These are phyloP conservation scores for Lithosia quadra DNA, from an alignment of 2,888 invertebrate species.

Conservation along the genomic window DNA sequence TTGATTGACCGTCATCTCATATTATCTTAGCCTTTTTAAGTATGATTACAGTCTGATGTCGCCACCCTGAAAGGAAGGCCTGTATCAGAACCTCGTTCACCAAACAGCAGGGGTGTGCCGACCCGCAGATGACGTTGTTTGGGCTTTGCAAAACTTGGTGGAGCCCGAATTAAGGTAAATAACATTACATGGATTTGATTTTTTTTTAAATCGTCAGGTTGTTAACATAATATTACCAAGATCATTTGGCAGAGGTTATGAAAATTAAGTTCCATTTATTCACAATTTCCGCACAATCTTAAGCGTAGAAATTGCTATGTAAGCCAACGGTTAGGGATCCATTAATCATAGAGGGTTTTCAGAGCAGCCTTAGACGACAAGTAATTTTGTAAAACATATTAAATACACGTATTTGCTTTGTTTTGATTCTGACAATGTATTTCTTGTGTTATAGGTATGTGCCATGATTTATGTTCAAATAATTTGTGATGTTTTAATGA, in stretches of 20 bases:
- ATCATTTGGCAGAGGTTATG: neutral
- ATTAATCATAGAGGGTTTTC: constrained; percentile 28
- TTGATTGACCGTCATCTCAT: too few relatives aligned
- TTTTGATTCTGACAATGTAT: neutral
- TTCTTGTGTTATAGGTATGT: neutral
- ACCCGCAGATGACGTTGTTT: accelerated
- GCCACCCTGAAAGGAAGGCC: too few relatives aligned
- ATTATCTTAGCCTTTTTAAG: too few relatives aligned
- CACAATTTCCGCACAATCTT: constrained; percentile 19
- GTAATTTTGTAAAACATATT: constrained; percentile 20
- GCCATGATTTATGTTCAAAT: neutral
- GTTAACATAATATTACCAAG: constrained; percentile 20
- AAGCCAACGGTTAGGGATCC: constrained; percentile 28
- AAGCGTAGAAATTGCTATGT: constrained; percentile 28
- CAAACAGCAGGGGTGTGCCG: too few relatives aligned
- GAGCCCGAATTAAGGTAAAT: neutral
- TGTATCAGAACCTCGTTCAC: too few relatives aligned
- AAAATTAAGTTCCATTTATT: constrained; percentile 16
- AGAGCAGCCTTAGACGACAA: constrained; percentile 11
- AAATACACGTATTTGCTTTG: constrained; percentile 10
- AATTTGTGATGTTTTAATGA: too few relatives aligned
- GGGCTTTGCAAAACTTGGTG: too few relatives aligned
- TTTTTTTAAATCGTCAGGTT: too few relatives aligned
- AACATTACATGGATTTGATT: too few relatives aligned
- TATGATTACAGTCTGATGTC: too few relatives aligned